These are phyloP conservation scores for Periplaneta americana DNA, from an alignment of 1,140 invertebrate species.

Conservation along the genomic window DNA sequence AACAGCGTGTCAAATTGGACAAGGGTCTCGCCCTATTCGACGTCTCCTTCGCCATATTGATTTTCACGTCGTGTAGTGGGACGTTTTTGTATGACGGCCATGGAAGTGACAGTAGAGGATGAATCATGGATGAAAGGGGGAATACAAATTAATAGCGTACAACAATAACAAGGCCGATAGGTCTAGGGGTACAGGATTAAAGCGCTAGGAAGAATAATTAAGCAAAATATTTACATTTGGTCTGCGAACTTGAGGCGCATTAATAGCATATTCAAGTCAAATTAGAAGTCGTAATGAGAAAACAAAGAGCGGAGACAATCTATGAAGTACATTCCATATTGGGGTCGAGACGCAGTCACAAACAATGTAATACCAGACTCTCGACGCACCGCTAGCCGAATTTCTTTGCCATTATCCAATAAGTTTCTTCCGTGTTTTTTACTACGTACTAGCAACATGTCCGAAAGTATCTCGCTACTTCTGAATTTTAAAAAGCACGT, in stretches of 20 bases:
- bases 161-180: neutral
- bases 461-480: too few species aligned
- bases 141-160: neutral
- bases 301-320: too few species aligned
- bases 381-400: too few species aligned
- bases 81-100: neutral
- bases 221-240: neutral
- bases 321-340: too few species aligned
- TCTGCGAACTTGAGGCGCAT: neutral
- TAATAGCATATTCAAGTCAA: too few species aligned
- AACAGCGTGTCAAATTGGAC: neutral
- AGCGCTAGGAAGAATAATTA: neutral
- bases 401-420: too few species aligned
- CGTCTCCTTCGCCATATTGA: neutral
- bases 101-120: neutral
- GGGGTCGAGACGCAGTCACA: too few species aligned
- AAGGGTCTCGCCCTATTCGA: neutral
- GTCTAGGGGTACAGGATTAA: neutral
- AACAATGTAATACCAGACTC: too few species aligned
- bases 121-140: neutral
- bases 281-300: neutral
- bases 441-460: too few species aligned
- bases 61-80: neutral
- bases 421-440: too few species aligned
- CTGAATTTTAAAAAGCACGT: too few species aligned